These are phyloP conservation scores for Brachyhypopomus occidentalis DNA, from an alignment of 2,113 vertebrate species.

Conservation along the genomic window DNA sequence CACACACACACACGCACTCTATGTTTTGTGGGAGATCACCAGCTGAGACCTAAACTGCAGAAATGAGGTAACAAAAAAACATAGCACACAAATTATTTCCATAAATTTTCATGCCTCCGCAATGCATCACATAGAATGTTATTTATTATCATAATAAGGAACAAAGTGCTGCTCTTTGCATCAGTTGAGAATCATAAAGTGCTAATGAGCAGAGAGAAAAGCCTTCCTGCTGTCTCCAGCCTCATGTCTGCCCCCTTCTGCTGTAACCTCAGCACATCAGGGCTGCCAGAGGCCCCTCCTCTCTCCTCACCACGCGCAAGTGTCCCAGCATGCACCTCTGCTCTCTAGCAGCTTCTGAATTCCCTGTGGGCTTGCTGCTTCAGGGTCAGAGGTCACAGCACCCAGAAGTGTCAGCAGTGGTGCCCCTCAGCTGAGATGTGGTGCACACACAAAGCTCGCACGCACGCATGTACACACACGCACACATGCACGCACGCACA, in stretches of 20 bases:
- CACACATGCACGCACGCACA: too few species aligned
- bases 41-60: conserved; percentile 24
- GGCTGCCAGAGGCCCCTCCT: conserved; percentile 27
- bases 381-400: too few species aligned
- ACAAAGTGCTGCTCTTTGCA: conserved; percentile 66
- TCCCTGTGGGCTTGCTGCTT: too few species aligned
- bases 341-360: background rate
- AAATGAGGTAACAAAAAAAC: conserved; percentile 42
- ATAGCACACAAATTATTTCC: conserved; percentile 69
- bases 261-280: conserved; percentile 66
- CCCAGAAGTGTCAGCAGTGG: too few species aligned
- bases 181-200: conserved; percentile 82
- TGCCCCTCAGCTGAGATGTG: too few species aligned
- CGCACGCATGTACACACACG: too few species aligned
- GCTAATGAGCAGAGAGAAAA: conserved; percentile 71
- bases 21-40: conserved; percentile 8
- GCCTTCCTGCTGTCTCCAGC: conserved; percentile 47
- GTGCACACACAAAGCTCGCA: too few species aligned
- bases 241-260: conserved; percentile 65
- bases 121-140: conserved; percentile 72
- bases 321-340: background rate
- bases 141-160: conserved; percentile 77
- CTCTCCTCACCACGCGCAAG: conserved; percentile 2
- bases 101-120: conserved; percentile 83
- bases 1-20: background rate